These are phyloP conservation scores for Ammospiza caudacuta DNA, from an alignment of 2,113 vertebrate genomes.

Conservation along the genomic window DNA sequence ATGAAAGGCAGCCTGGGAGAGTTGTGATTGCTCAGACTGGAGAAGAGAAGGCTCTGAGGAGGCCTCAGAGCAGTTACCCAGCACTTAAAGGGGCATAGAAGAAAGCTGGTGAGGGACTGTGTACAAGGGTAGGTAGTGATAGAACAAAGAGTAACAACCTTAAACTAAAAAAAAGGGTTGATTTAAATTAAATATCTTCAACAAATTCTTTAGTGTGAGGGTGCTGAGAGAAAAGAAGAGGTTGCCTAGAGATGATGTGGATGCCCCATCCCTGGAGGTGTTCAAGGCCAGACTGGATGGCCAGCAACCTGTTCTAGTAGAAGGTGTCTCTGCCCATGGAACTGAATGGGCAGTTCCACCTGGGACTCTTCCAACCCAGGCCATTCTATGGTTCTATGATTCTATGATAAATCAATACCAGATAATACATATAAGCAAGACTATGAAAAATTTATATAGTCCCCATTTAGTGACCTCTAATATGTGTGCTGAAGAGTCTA, in stretches of 20 bases:
- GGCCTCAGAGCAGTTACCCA: not conserved
- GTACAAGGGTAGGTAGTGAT: not conserved
- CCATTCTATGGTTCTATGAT: not conserved
- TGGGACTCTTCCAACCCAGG: not conserved
- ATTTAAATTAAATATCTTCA: not conserved
- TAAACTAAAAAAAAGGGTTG: not conserved
- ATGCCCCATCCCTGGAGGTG: not conserved
- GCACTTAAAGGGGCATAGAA: not conserved
- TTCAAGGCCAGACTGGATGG: not conserved
- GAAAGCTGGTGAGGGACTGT: not conserved
- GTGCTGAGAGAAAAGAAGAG: not conserved
- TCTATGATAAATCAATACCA: not conserved
- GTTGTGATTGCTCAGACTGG: not conserved
- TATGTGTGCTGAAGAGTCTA: not conserved
- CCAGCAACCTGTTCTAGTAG: not conserved
- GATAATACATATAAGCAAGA: not conserved
- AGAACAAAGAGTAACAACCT: not conserved
- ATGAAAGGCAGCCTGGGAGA: not conserved
- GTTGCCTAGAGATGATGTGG: fast-evolving
- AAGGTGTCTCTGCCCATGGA: not conserved
- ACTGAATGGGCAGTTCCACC: not conserved
- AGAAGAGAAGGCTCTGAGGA: not conserved
- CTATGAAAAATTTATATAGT: not conserved
- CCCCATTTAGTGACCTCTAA: not conserved
- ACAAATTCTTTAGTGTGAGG: not conserved